Evolutionary conservation across 2,888 invertebrate genomes (phyloP), one percentile per base, ranked within the genome.

Genomic region (Pollenia angustigena): DNA sequence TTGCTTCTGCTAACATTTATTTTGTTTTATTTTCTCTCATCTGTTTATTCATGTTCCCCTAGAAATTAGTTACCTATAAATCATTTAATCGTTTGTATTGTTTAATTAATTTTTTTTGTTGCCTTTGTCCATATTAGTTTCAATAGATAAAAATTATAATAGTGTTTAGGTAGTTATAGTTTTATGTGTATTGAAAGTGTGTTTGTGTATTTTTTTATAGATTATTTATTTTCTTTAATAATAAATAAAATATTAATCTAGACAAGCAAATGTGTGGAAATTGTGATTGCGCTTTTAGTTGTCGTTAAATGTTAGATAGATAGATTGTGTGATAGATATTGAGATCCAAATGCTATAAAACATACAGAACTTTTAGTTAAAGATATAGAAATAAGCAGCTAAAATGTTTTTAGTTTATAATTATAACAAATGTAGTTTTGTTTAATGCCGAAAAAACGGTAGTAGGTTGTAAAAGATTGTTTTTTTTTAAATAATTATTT

Each of bases 191-290:
- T 7, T 48, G 4, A 32, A n/a, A 11, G 14, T 52, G 42, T 76
- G 18, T 52, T 23, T 52, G 64, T n/a, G 50, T 60, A 9, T 78
- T 42, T 48, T 44, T n/a, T n/a, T 32, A 6, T 62, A 44, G 50
- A 2, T 40, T 64, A 50, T 54, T 64, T n/a, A 2, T 42, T 54
- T 16, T 50, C 62, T 58, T 54, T 56, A 46, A 74, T 66, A 79
- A 79, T 79, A 81, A 81, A 81, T 81, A 56, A 81, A 62, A 76
- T 83, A 78, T 83, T 83, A 78, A 83, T 83, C 76, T 71, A 54
- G 68, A 75, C 75, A 75, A 64, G 42, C 54, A 62, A 76, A 42
- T 71, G 81, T 81, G 72, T 81, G 72, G 81, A 74, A 66, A 78
- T 32, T 82, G 62, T 71, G 76, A 76, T 83, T 78, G 76, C 62